phyloP scores from a whole-genome alignment of 2,113 vertebrate genomes.

The Piaya cayana region DNA sequence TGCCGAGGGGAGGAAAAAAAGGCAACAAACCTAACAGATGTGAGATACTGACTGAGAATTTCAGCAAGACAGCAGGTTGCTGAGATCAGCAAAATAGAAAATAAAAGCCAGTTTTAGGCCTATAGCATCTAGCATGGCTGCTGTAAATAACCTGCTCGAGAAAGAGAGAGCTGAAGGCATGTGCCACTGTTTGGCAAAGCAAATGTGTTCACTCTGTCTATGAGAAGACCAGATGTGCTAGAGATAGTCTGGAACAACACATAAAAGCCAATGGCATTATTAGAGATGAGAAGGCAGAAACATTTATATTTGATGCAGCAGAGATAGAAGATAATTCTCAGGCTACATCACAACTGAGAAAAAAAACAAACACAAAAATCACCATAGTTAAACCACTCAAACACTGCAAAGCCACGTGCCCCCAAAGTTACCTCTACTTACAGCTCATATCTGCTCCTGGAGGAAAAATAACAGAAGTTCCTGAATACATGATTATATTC shows the following conservation, averaged over 20 bases:
- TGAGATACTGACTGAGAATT: background rate
- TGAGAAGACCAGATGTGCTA: background rate
- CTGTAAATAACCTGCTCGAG: background rate
- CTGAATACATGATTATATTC: background rate
- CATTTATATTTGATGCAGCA: background rate
- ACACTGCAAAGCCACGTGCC: background rate
- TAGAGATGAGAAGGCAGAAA: background rate
- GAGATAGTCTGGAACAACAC: background rate
- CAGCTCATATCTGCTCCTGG: background rate
- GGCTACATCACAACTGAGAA: background rate
- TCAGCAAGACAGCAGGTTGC: background rate
- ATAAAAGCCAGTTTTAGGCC: background rate
- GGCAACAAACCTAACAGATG: background rate
- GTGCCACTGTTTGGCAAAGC: background rate
- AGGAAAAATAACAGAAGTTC: background rate
- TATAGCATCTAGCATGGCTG: background rate
- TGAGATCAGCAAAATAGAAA: background rate
- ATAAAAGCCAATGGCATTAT: background rate
- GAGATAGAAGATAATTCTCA: background rate
- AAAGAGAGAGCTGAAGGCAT: background rate
- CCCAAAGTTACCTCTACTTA: background rate
- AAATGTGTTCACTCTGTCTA: background rate
- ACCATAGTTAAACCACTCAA: background rate
- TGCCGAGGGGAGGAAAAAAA: background rate
- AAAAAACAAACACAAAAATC: background rate